Percentiles rank a stretch among this genome's conserved stretches.
Evolutionary conservation across 2,888 invertebrate species (phyloP).

Genomic region (Brachyopa scutellaris): DNA sequence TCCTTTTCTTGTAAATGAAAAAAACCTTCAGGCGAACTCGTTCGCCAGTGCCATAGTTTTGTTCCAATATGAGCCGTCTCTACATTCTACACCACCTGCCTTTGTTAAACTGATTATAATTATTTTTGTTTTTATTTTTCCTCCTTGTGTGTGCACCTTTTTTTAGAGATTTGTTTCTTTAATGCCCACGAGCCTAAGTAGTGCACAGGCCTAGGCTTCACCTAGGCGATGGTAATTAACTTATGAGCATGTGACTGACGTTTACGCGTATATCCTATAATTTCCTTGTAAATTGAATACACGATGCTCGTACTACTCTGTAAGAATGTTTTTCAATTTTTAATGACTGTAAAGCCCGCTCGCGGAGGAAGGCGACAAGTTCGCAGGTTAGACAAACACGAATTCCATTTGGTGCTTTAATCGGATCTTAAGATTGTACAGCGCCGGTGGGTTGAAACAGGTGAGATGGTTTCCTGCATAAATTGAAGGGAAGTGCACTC

Average conservation of each 20-base stretch:
- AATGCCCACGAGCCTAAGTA: slow-evolving; percentile 27
- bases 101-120: slow-evolving; percentile 54
- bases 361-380: slow-evolving; percentile 42
- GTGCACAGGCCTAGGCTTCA: not conserved
- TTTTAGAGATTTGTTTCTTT: slow-evolving; percentile 8
- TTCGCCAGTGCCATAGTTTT: too few species aligned
- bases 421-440: slow-evolving; percentile 3
- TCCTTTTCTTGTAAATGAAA: too few species aligned
- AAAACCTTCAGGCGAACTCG: too few species aligned
- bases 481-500: slow-evolving; percentile 63
- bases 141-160: slow-evolving; percentile 17
- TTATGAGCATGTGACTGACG: slow-evolving; percentile 6
- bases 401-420: slow-evolving; percentile 63
- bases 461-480: slow-evolving; percentile 43
- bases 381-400: slow-evolving; percentile 23
- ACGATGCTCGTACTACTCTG: too few species aligned
- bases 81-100: slow-evolving; percentile 47
- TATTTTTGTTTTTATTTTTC: slow-evolving; percentile 29
- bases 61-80: too few species aligned
- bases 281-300: slow-evolving; percentile 14
- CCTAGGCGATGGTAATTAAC: slow-evolving; percentile 41
- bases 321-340: not conserved
- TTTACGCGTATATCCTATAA: not conserved
- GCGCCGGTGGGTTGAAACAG: not conserved
- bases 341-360: slow-evolving; percentile 21